These are phyloP conservation scores for Bradypodion pumilum DNA, from an alignment of 2,797 vertebrate genomes.

Conservation along the genomic window DNA sequence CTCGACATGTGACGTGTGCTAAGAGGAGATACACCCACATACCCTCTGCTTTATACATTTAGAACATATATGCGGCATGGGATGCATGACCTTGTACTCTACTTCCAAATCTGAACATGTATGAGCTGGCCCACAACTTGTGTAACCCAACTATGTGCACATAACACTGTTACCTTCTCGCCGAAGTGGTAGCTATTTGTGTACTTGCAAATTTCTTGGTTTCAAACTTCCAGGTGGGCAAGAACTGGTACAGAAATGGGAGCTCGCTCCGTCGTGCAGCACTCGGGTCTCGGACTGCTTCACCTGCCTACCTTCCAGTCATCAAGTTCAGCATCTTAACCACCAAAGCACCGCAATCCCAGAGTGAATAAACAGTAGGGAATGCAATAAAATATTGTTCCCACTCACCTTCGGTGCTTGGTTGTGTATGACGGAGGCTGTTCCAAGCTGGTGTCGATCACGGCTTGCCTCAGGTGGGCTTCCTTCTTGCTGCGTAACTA, in stretches of 20 bases:
- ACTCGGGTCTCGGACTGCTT: too few relatives aligned
- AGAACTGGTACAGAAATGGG: too few relatives aligned
- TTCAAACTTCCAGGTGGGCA: too few relatives aligned
- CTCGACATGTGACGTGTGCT: too few relatives aligned
- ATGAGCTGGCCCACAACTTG: not conserved
- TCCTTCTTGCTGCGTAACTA: constrained; percentile 86
- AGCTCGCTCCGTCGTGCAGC: too few relatives aligned
- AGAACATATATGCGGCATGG: not conserved
- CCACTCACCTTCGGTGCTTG: constrained; percentile 81
- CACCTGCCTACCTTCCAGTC: too few relatives aligned
- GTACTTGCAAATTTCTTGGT: too few relatives aligned
- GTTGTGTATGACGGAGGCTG: constrained; percentile 67
- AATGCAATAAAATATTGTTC: not conserved
- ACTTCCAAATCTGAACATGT: too few relatives aligned
- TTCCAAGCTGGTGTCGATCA: constrained; percentile 70
- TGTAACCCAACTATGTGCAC: not conserved
- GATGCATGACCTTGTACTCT: not conserved
- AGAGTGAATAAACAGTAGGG: not conserved
- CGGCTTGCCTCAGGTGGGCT: constrained; percentile 76
- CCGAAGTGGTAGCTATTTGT: too few relatives aligned
- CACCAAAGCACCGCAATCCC: too few relatives aligned
- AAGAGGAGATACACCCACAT: not conserved
- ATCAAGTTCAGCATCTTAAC: too few relatives aligned
- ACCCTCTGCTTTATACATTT: not conserved
- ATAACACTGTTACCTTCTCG: too few relatives aligned